Base-by-base conservation (phyloP, 2,113 vertebrate genomes). In the Sylvilagus bachmani region DNA sequence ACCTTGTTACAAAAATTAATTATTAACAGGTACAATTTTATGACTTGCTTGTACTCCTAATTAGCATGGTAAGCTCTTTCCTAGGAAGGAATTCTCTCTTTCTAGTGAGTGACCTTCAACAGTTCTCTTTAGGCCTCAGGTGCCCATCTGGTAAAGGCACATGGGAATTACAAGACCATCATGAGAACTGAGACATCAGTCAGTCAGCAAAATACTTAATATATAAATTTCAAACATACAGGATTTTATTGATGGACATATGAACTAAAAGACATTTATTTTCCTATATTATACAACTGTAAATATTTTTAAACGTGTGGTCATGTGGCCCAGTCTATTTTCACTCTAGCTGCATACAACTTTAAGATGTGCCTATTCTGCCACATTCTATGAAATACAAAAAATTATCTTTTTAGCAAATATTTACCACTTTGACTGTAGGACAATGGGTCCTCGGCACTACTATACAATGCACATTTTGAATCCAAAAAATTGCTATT, bases 1-100 rank as follows among this genome's bases (percentile, higher is more conserved):
- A 81, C 29, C 51, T 22, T 67, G 25, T 78, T 87, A 87, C 93
- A 13, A 79, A 85, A 95, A 83, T 51, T 82, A 84, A 70, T 84
- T 90, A 67, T 51, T 49, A 66, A 33, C 36, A 94, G 31, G 16
- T 33, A 16, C 25, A 75, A 81, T 58, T 92, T 86, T 64, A 31
- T 64, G 53, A 81, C 24, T 78, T 58, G 80, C 25, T 89, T 70
- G 78, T 81, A 92, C 51, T 81, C 19, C n/a, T 75, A 66, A 79
- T n/a, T 70, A 61, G 75, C 67, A 51, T 13, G 53, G 14, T 11
- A 78, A 87, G n/a, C 24, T 49, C 19, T 33, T 90, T 71, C 19
- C 78, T 27, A 84, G 22, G 70, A 53, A n/a, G 38, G 61, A 51
- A 24, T 44, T 38, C 49, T 90, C 16, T 90, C 62, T 83, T 61